Base-by-base conservation (phyloP, 2,113 vertebrate genomes). In the Galemys pyrenaicus region DNA sequence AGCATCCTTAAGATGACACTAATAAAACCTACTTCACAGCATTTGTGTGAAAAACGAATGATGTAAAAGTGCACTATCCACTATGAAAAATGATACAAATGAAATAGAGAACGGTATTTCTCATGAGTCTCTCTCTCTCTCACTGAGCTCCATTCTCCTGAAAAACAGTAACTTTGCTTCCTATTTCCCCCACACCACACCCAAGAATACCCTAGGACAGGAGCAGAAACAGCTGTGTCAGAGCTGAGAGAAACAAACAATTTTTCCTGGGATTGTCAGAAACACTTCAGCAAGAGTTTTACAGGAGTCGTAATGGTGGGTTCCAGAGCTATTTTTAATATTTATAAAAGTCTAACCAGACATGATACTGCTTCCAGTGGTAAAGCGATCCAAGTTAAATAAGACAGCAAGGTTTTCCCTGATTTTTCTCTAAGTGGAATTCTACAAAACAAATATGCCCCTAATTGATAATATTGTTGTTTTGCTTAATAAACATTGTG, bases 281-380 rank as follows among this genome's bases (percentile, higher is more conserved):
- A 11, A 65, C 54, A 71, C 84, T 87, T 83, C 85, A 65, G 17
- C 24, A 68, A 87, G 65, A 87, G n/a, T 81, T 78, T 89, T 75
- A 82, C 32, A 46, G 13, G 46, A 16, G 16, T 75, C 88, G 73
- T 46, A 65, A 77, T 39, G 24, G 20, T 35, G 10, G 9, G 75
- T 20, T 58, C 24, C 1, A 58, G 60, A 91, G 68, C 35, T 91
- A 51, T 49, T 62, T 83, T 92, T 65, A 94, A 54, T 62, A 91
- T 77, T 92, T 90, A 85, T 80, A 49, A 67, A 92, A 81, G 62
- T 71, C 65, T 77, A 93, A 91, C 39, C 78, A 95, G 87, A 88
- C 94, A 92, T 84, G 44, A 83, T 56, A 71, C 67, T 94, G 46
- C 87, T 85, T 71, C 70, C 68, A 94, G 83, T 60, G 85, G 35